These are phyloP conservation scores for Andrena trimmerana DNA, from an alignment of 2,888 invertebrate species.

Conservation along the genomic window DNA sequence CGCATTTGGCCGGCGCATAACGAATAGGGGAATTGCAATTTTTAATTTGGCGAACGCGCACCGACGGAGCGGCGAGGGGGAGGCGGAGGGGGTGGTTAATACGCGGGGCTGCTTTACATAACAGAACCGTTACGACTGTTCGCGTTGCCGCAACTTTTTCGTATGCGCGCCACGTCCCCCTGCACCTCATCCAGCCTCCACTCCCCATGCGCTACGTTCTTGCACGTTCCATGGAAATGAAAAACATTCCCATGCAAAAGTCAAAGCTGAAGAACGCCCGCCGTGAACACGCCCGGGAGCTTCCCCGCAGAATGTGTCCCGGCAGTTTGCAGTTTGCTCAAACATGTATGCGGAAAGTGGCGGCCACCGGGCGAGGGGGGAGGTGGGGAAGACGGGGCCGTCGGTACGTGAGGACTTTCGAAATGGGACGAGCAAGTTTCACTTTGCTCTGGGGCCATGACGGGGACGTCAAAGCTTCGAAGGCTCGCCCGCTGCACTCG, in stretches of 20 bases:
- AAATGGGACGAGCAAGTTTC: slow-evolving; percentile 67
- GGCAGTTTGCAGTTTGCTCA: slow-evolving; percentile 69
- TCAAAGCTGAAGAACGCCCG: slow-evolving; percentile 65
- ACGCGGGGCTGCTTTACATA: slow-evolving; percentile 46
- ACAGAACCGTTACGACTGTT: slow-evolving; percentile 55
- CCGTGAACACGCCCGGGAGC: slow-evolving; percentile 49
- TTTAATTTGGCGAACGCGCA: slow-evolving; percentile 49
- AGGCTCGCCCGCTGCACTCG: not conserved
- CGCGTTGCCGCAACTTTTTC: slow-evolving; percentile 45
- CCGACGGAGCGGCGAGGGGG: not conserved
- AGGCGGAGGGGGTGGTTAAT: not conserved
- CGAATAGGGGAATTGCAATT: slow-evolving; percentile 59
- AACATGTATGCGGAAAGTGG: slow-evolving; percentile 64
- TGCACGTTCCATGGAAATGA: slow-evolving; percentile 59
- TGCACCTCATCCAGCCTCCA: not conserved
- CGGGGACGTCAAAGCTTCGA: slow-evolving; percentile 41
- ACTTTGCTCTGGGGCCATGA: slow-evolving; percentile 55
- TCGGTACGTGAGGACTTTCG: slow-evolving; percentile 64
- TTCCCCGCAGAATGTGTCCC: slow-evolving; percentile 61
- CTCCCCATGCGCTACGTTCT: slow-evolving; percentile 33
- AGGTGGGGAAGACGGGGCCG: slow-evolving; percentile 31
- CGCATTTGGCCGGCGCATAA: slow-evolving; percentile 29
- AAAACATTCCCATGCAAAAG: slow-evolving; percentile 65
- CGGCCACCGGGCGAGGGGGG: slow-evolving; percentile 21
- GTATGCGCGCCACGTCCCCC: slow-evolving; percentile 21